Base-by-base conservation (phyloP, 2,113 vertebrate species). In the Psephotus haematonotus region DNA sequence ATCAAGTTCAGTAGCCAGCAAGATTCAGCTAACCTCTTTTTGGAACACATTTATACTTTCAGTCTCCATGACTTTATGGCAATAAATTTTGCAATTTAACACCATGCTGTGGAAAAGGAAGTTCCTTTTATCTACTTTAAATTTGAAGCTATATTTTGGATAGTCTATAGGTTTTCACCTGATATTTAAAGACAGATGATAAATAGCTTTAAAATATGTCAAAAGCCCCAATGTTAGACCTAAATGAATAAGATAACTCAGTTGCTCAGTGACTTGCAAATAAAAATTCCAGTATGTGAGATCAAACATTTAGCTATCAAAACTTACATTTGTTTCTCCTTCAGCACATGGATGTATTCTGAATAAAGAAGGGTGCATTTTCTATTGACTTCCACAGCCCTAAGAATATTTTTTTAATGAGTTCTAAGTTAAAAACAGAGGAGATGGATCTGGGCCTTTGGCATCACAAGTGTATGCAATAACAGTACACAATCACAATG, bases 301-400 rank as follows among this genome's bases (percentile, higher is more conserved):
- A 83, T 50, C 22, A 76, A 91, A 76, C 3, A 72, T 50, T n/a
- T 68, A 52, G 57, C 37, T 53, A 69, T n/a, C n/a, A 37, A 49
- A 52, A 53, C 23, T 53, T 68, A 25, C 9, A 47, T 43, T 75
- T 67, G 6, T 29, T 50, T 74, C 33, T 5, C 29, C 17, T 77
- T 49, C 65, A 70, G 16, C 27, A 72, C 14, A 59, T 25, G 7
- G 6, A 3, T 86, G 17, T n/a, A 9, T 31, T 49, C 44, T 68
- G 47, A 68, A 55, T 52, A 55, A 72, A 64, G 50, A 41, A 6
- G 4, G 1, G n/a, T 39, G 22, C 3, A 12, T 90, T 88, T 87
- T 70, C 39, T 74, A 28, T 57, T 0, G 0, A 63, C 22, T 91
- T 82, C 14, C n/a, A 60, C 5, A 33, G n/a, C 7, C 12, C 7